These are phyloP conservation scores for Brachynemurus nebulosus DNA, from an alignment of 2,888 invertebrate species.

Conservation along the genomic window DNA sequence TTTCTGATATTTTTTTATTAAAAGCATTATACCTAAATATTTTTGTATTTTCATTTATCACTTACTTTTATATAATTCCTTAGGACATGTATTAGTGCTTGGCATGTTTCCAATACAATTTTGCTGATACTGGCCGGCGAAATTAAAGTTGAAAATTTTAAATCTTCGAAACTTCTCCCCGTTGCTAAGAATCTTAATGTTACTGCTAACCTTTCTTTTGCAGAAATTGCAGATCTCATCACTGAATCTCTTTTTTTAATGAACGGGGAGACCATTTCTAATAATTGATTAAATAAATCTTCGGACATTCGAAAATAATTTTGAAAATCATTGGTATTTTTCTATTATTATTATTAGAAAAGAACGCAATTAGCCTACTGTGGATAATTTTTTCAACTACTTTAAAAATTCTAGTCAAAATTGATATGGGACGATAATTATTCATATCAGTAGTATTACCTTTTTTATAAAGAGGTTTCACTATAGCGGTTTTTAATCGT, in stretches of 20 bases:
- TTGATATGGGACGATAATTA: too few relatives aligned
- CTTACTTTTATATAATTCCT: background rate
- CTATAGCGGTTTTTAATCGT: too few relatives aligned
- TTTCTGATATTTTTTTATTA: too few relatives aligned
- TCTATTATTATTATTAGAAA: too few relatives aligned
- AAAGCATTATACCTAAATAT: too few relatives aligned
- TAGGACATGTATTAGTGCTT: background rate
- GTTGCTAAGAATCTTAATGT: background rate
- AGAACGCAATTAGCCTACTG: too few relatives aligned
- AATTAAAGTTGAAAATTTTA: background rate
- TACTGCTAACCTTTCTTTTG: background rate
- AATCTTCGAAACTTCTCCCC: background rate
- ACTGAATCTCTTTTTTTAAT: background rate
- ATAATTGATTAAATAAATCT: background rate
- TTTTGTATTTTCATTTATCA: too few relatives aligned
- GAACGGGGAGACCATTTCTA: background rate
- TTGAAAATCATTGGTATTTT: background rate
- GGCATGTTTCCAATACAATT: background rate
- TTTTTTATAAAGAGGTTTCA: too few relatives aligned
- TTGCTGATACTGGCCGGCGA: background rate
- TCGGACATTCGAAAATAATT: background rate
- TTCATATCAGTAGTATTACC: too few relatives aligned
- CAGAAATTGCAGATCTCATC: background rate
- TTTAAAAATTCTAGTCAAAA: too few relatives aligned
- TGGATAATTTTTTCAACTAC: too few relatives aligned